Percentiles rank a stretch among this genome's conserved stretches.
Evolutionary conservation across 2,888 invertebrate genomes (phyloP).

Genomic region (Phengaris alcon): DNA sequence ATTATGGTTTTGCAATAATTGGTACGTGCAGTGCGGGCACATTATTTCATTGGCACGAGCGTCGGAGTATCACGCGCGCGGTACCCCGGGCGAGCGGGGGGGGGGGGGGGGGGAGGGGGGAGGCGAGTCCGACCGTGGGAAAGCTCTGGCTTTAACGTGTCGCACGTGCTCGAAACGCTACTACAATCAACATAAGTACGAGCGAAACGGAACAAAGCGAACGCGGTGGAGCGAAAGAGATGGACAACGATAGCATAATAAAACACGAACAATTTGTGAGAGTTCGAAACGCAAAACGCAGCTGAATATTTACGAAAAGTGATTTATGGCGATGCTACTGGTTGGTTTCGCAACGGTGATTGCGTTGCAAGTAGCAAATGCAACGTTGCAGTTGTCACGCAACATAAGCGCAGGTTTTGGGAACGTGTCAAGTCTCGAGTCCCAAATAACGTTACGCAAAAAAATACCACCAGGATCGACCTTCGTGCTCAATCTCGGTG

Average conservation of each 20-base stretch:
- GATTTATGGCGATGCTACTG: constrained; percentile 54
- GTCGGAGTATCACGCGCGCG: constrained; percentile 61
- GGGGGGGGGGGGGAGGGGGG: constrained; percentile 45
- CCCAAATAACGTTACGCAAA: constrained; percentile 42
- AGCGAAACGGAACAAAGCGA: constrained; percentile 50
- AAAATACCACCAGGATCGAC: constrained; percentile 69
- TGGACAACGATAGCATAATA: constrained; percentile 56
- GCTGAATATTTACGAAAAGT: constrained; percentile 28
- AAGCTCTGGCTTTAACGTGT: constrained; percentile 78
- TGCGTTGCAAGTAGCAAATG: background rate
- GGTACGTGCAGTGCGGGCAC: constrained; percentile 72
- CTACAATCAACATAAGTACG: constrained; percentile 53
- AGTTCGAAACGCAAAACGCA: constrained; percentile 49
- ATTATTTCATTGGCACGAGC: constrained; percentile 72
- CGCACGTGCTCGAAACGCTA: constrained; percentile 76
- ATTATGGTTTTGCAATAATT: constrained; percentile 73
- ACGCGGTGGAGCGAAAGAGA: constrained; percentile 40
- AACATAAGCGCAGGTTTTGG: background rate
- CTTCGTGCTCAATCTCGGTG: constrained; percentile 72
- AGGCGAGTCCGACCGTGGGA: constrained; percentile 73
- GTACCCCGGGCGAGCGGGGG: constrained; percentile 36
- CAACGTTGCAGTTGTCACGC: background rate
- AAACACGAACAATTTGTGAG: constrained; percentile 74
- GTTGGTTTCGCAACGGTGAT: constrained; percentile 5
- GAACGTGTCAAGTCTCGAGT: constrained; percentile 31